These are phyloP conservation scores for Ambastaia sidthimunki DNA, from an alignment of 2,797 vertebrate genomes.

Conservation along the genomic window DNA sequence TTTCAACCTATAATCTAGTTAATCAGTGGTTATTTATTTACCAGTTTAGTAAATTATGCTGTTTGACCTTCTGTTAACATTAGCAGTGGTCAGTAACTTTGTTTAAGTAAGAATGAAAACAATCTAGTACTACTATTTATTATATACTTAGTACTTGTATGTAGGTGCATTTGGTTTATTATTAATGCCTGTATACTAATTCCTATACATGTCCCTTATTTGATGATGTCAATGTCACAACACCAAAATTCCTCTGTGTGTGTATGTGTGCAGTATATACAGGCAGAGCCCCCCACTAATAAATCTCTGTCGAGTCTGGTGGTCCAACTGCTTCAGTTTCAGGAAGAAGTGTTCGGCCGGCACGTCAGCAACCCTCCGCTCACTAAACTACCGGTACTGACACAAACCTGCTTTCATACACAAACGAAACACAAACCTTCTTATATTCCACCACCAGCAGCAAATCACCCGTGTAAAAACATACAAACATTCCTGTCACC, in stretches of 20 bases:
- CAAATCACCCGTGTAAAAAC: not conserved
- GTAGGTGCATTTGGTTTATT: no score
- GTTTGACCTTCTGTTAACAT: no score
- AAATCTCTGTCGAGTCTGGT: slow-evolving; percentile 97
- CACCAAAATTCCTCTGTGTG: not conserved
- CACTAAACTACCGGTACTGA: slow-evolving; percentile 89
- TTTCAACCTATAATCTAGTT: no score
- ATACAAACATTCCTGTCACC: slow-evolving; percentile 45
- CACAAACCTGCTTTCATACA: not conserved
- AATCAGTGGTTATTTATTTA: no score
- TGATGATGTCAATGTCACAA: not conserved
- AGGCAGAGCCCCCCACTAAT: slow-evolving; percentile 97
- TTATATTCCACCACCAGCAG: not conserved
- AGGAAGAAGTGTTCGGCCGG: slow-evolving; percentile 96
- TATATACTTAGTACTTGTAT: no score
- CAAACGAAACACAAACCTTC: not conserved
- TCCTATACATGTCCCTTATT: not conserved
- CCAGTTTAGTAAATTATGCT: no score
- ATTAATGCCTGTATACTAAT: no score
- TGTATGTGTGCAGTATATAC: slow-evolving; percentile 86
- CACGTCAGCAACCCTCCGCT: slow-evolving; percentile 98
- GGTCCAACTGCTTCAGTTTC: slow-evolving; percentile 96
- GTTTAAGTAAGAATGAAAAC: no score
- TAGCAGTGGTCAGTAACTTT: no score
- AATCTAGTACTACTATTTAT: no score